Evolutionary conservation across 2,797 vertebrate genomes (phyloP).

Genomic region (Podarcis lilfordi): DNA sequence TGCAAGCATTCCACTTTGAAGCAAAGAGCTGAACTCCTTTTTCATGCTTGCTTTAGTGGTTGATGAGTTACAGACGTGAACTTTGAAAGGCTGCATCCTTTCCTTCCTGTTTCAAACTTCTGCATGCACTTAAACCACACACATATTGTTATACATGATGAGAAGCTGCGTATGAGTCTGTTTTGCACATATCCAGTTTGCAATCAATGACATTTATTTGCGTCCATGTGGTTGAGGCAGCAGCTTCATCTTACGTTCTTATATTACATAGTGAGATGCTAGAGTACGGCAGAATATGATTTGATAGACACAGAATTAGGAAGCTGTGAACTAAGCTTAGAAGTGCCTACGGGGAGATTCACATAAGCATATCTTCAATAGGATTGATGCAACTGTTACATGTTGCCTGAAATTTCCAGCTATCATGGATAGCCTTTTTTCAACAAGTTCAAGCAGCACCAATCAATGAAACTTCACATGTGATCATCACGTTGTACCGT

Average conservation of each 20-base stretch:
- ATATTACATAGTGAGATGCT: no score
- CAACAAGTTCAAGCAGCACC: background rate
- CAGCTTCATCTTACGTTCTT: no score
- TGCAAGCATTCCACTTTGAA: background rate
- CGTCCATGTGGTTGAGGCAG: background rate
- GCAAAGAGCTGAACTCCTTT: constrained; percentile 4
- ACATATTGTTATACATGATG: background rate
- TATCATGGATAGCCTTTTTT: background rate
- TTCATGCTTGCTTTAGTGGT: background rate
- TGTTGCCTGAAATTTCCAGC: no score
- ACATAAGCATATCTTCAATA: no score
- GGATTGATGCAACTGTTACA: no score
- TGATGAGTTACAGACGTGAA: constrained; percentile 20
- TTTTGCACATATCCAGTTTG: background rate
- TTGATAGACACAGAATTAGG: no score
- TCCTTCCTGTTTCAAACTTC: constrained; percentile 15
- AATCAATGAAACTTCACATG: background rate
- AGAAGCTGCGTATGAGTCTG: constrained; percentile 6
- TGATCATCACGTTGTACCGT: no score
- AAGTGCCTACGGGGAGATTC: no score
- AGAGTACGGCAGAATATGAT: background rate
- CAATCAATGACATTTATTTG: constrained; percentile 17
- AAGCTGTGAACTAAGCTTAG: no score
- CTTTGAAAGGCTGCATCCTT: constrained; percentile 22
- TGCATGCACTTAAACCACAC: background rate